Base-by-base conservation (phyloP, 1,140 invertebrate genomes). In the Drosophila repletoides region DNA sequence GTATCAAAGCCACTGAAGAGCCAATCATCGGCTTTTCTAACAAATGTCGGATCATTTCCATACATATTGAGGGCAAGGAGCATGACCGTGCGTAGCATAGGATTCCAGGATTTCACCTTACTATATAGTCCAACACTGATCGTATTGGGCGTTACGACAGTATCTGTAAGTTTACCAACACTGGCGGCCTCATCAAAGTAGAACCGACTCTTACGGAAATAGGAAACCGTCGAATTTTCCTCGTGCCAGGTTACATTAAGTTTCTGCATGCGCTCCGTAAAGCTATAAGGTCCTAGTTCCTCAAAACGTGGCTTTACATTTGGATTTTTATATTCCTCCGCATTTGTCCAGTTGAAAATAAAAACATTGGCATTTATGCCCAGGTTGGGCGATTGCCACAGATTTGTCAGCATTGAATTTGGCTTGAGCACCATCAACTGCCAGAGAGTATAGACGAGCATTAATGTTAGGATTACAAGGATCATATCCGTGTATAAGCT, bases 261-360 rank as follows among this genome's bases (percentile, higher is more conserved):
- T 76, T 86, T 95, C 26, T 93, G 90, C 34, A 66, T 68, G 2
- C 92, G 91, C 89, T 95, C 95, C n/a, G 92, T 93, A 72, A 91
- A 95, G 15, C 92, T 91, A 74, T 96, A 96, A 1, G 95, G 96
- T 34, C 95, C 95, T 0, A 94, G 87, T 90, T 95, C 92, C 51
- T 92, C 88, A 51, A 95, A 93, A 3, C 92, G 90, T 5, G 94
- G 94, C 75, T 95, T 95, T 0, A 91, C 89, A 2, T 58, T 63
- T 4, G 73, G 52, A 40, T 91, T 80, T 0, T 88, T 77, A 26
- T 94, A 92, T n/a, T 93, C 87, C n/a, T 93, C 89, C 0, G 93
- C 88, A 88, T 97, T 96, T 1, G 95, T 96, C 95, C 95, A 96
- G 88, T 97, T 96, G 74, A 95, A 97, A 15, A 96, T 91, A 84